Evolutionary conservation across 2,113 vertebrate genomes (phyloP).

Genomic region (Danio rerio): GRCz12tu NC_133185.1:3682001-3682500

Average conservation of each 20-base stretch:
- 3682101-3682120: too few species aligned
- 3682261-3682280: background rate
- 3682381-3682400: conserved; percentile 96
- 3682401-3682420: conserved; percentile 89
- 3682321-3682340: conserved; percentile 85
- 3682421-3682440: conserved; percentile 89
- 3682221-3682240: background rate
- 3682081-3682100: too few species aligned
- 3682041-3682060: too few species aligned
- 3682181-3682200: background rate
- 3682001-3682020: too few species aligned
- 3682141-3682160: too few species aligned
- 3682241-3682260: conserved; percentile 4
- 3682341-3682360: conserved; percentile 98
- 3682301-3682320: background rate
- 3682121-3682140: too few species aligned
- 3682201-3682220: background rate
- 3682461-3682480: conserved; percentile 82
- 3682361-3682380: conserved; percentile 96
- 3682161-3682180: background rate
- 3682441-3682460: conserved; percentile 82
- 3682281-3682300: conserved; percentile 35
- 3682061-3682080: too few species aligned
- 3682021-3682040: too few species aligned
- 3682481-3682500: conserved; percentile 91